These are phyloP conservation scores for Aldabrachelys gigantea DNA, from an alignment of 2,113 vertebrate genomes.

Conservation along the genomic window DNA sequence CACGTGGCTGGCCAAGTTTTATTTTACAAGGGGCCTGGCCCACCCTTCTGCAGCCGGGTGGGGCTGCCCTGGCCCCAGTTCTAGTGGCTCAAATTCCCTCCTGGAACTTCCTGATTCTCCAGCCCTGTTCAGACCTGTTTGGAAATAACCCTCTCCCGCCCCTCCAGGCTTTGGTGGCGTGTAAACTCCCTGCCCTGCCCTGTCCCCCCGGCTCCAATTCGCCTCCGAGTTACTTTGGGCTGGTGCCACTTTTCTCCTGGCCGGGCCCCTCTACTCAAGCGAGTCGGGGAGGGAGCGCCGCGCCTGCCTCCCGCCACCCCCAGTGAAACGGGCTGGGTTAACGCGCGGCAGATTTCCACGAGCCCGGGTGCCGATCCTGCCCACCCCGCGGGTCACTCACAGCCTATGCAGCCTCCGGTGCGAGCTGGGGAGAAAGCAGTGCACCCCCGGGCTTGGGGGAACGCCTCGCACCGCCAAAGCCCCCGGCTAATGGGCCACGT, in stretches of 20 bases:
- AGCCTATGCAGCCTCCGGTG: not conserved
- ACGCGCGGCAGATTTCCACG: not conserved
- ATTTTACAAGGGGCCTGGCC: not conserved
- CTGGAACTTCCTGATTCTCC: not conserved
- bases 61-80: not conserved
- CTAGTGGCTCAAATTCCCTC: not conserved
- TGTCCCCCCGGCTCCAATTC: not conserved
- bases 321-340: too few relatives aligned
- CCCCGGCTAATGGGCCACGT: too few relatives aligned
- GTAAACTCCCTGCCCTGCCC: not conserved
- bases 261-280: rapidly evolving
- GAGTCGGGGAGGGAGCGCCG: not conserved
- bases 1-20: not conserved
- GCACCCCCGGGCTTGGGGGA: too few relatives aligned
- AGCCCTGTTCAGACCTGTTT: not conserved
- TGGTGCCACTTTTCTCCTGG: not conserved
- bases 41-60: not conserved
- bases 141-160: not conserved
- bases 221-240: not conserved
- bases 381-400: not conserved
- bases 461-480: too few relatives aligned
- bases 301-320: too few relatives aligned
- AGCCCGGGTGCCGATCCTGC: not conserved
- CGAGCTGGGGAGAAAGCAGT: too few relatives aligned
- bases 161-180: not conserved